Conservation (phyloP, 1,140 invertebrate genomes). For the Gerris buenoi region DNA sequence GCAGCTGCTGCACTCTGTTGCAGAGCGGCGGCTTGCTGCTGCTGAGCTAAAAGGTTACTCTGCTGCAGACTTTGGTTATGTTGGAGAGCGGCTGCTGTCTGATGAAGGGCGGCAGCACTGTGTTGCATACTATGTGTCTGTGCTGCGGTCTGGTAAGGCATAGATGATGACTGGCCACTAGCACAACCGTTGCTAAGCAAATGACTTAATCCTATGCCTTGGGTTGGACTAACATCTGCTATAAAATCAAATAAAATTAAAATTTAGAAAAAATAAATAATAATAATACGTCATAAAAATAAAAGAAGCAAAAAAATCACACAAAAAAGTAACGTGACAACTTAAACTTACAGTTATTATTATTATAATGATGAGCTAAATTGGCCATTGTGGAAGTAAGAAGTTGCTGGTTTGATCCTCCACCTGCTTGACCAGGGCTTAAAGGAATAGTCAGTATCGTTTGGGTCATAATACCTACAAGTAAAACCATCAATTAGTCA, state of each 20-base stretch:
- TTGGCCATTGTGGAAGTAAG: constrained; percentile 70
- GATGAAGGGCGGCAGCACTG: background rate
- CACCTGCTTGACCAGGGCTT: constrained; percentile 57
- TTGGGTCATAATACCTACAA: constrained; percentile 49
- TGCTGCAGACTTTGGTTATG: background rate
- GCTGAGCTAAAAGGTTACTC: background rate
- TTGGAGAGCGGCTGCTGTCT: background rate
- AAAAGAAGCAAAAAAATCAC: no score
- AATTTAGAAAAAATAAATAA: no score
- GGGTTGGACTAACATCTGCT: background rate
- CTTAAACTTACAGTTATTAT: constrained; percentile 13
- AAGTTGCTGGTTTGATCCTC: constrained; percentile 39
- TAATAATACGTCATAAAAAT: no score
- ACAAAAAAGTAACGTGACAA: no score
- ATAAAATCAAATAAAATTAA: background rate
- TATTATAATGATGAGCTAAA: constrained; percentile 28
- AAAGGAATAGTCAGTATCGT: constrained; percentile 87
- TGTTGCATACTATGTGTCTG: background rate
- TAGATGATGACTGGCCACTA: background rate
- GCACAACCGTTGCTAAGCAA: constrained; percentile 5
- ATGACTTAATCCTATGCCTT: background rate
- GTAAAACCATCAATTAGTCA: no score
- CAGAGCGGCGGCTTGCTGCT: constrained; percentile 27
- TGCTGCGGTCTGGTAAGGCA: background rate
- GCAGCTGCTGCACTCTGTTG: constrained; percentile 19